A percentile compares a stretch with the other conserved stretches of the same genome.
These are phyloP conservation scores for Diprion similis DNA, from an alignment of 1,140 invertebrate genomes.

Conservation along the genomic window DNA sequence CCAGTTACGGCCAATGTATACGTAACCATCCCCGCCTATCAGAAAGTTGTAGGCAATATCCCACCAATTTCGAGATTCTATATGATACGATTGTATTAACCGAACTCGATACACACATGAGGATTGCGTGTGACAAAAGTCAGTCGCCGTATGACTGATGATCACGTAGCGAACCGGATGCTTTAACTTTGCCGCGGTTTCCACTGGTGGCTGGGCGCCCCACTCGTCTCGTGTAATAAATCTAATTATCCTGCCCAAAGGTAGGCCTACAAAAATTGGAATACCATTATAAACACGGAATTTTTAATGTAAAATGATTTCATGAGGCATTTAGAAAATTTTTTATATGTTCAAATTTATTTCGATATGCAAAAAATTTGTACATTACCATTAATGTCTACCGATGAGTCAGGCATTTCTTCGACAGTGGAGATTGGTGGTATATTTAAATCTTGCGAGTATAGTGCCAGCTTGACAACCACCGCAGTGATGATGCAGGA, in stretches of 20 bases:
- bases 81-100: slow-evolving; percentile 75
- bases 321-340: neutral
- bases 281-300: neutral
- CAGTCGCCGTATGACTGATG: slow-evolving; percentile 74
- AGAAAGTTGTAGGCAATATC: slow-evolving; percentile 81
- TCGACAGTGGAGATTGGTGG: neutral
- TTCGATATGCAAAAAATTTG: neutral
- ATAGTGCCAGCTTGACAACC: slow-evolving; percentile 17
- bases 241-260: slow-evolving; percentile 42
- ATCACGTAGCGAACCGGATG: slow-evolving; percentile 77
- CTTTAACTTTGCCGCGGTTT: slow-evolving; percentile 53
- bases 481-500: slow-evolving; percentile 30
- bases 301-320: neutral
- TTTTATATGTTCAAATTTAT: neutral
- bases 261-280: neutral
- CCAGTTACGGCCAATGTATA: slow-evolving; percentile 81
- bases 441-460: slow-evolving; percentile 9
- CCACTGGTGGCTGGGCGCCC: slow-evolving; percentile 66
- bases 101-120: slow-evolving; percentile 63
- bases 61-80: slow-evolving; percentile 70
- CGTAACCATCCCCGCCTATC: slow-evolving; percentile 77
- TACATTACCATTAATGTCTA: no score
- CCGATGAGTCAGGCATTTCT: slow-evolving; percentile 16
- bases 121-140: slow-evolving; percentile 62
- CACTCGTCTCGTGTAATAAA: slow-evolving; percentile 67